A percentile compares a stretch with the other conserved stretches of the same genome.
These are phyloP conservation scores for Volucella inanis DNA, from an alignment of 2,888 invertebrate species.

Conservation along the genomic window DNA sequence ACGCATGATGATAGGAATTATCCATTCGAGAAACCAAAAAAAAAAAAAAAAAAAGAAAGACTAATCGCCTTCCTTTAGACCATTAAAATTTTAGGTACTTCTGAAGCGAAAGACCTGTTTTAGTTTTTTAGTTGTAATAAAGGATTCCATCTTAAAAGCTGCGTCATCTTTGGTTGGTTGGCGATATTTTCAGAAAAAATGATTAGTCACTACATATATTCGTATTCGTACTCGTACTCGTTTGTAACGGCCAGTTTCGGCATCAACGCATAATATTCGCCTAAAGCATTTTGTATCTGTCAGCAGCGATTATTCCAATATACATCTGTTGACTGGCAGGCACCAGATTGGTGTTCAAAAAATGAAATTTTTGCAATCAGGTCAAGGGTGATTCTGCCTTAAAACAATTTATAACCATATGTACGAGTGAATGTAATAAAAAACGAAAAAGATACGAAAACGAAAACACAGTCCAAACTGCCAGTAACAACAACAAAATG, in stretches of 20 bases:
- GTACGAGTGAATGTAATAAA: background rate
- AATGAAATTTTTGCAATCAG: constrained; percentile 45
- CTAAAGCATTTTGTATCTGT: constrained; percentile 9
- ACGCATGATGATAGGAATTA: constrained; percentile 36
- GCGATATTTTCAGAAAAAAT: background rate
- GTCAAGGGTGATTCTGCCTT: constrained; percentile 62
- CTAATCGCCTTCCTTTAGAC: constrained; percentile 37
- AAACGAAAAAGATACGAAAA: constrained; percentile 23
- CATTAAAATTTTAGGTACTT: constrained; percentile 16
- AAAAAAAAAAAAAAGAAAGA: background rate
- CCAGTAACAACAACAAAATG: constrained; percentile 16
- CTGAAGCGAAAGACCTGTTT: constrained; percentile 24
- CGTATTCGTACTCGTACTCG: background rate
- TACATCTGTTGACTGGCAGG: constrained; percentile 34
- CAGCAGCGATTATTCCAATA: constrained; percentile 20
- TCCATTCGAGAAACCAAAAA: background rate
- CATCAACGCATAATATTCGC: background rate
- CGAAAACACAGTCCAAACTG: constrained; percentile 25
- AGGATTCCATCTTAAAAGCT: background rate
- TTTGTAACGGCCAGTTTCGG: too few relatives aligned
- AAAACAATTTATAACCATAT: background rate
- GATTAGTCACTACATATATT: background rate
- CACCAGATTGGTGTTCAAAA: constrained; percentile 19
- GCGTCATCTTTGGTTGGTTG: background rate
- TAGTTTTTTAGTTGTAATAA: constrained; percentile 22